Percentiles rank a stretch among this genome's conserved stretches.
These are phyloP conservation scores for Anseranas semipalmata DNA, from an alignment of 2,113 vertebrate genomes.

Conservation along the genomic window DNA sequence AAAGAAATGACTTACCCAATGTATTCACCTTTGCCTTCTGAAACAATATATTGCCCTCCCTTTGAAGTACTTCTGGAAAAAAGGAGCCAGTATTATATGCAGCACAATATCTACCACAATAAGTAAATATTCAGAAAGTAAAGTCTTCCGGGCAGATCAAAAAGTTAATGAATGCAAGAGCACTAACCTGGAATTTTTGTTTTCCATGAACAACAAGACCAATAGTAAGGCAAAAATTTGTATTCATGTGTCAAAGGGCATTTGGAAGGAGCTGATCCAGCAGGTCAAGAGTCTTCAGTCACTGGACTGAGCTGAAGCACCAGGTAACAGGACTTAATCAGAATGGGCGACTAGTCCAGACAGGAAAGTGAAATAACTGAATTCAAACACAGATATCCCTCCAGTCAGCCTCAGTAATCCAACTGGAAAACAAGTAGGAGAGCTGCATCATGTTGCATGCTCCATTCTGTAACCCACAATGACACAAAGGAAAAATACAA, in stretches of 20 bases:
- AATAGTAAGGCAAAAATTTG: not conserved
- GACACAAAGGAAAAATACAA: not conserved
- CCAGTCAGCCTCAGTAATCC: not conserved
- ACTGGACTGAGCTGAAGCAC: not conserved
- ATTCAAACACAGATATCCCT: not conserved
- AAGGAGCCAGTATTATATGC: not conserved
- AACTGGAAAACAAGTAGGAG: not conserved
- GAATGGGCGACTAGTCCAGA: not conserved
- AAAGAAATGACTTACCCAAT: conserved; percentile 2
- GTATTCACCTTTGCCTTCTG: not conserved
- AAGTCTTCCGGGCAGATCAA: not conserved
- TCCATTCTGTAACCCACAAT: not conserved
- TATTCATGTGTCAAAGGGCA: conserved; percentile 12
- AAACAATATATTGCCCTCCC: not conserved
- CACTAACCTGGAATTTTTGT: conserved; percentile 2
- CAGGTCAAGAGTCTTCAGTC: not conserved
- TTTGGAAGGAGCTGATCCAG: conserved; percentile 32
- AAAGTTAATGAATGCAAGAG: conserved; percentile 66
- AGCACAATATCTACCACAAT: not conserved
- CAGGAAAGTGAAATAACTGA: not conserved
- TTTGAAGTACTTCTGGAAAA: not conserved
- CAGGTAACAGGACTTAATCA: not conserved
- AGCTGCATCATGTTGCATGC: not conserved
- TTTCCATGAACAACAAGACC: not conserved
- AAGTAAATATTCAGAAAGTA: conserved; percentile 15